Percentiles rank a stretch among this genome's conserved stretches.
Evolutionary conservation across 2,888 invertebrate genomes (phyloP).

Genomic region (Stenotaenia linearis): DNA sequence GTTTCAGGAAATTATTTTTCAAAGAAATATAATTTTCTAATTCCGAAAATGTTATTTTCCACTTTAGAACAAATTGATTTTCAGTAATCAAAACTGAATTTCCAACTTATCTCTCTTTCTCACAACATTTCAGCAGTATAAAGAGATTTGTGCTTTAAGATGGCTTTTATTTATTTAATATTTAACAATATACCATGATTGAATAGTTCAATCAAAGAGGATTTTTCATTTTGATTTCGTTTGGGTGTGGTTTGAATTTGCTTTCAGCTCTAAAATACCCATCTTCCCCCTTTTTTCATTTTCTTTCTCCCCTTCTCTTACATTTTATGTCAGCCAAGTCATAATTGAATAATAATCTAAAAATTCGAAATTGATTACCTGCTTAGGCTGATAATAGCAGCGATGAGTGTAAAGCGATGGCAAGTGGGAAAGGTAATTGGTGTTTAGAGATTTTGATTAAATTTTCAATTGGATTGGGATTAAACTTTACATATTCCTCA

Average conservation of each 20-base stretch:
- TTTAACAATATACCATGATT: background rate
- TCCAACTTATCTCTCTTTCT: background rate
- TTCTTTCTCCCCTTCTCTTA: background rate
- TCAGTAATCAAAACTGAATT: background rate
- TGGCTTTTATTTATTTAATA: background rate
- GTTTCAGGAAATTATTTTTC: too few species aligned
- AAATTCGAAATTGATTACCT: slow-evolving; percentile 23
- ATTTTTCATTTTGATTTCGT: background rate
- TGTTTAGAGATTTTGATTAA: background rate
- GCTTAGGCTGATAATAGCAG: background rate
- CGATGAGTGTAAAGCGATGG: background rate
- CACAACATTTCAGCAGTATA: background rate
- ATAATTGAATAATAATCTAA: slow-evolving; percentile 8
- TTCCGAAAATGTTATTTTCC: background rate
- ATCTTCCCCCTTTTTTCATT: background rate
- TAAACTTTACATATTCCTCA: background rate
- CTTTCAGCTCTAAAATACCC: background rate
- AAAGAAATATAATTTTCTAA: too few species aligned
- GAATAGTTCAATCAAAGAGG: slow-evolving; percentile 9
- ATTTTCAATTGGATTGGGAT: background rate
- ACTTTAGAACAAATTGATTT: background rate
- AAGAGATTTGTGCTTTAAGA: background rate
- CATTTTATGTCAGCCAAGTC: background rate
- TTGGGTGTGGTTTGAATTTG: background rate
- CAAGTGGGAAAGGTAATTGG: slow-evolving; percentile 7